Evolutionary conservation across 2,888 invertebrate species (phyloP).

Genomic region (Trichacis sp.): DNA sequence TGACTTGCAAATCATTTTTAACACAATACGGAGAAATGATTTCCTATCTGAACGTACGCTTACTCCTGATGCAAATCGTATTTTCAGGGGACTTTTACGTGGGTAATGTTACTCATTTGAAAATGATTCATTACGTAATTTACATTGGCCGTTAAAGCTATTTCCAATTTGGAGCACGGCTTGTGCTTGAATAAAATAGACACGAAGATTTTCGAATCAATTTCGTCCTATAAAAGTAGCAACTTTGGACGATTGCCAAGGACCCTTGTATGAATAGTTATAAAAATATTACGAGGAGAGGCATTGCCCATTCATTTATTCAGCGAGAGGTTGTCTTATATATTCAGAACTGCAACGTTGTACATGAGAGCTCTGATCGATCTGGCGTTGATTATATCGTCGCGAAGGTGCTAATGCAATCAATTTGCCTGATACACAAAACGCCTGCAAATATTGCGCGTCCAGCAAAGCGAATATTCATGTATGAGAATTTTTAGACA

Average conservation of each 20-base stretch:
- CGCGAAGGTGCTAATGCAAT: too few relatives aligned
- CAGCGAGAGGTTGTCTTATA: constrained; percentile 11
- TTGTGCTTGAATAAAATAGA: constrained; percentile 36
- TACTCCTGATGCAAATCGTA: too few relatives aligned
- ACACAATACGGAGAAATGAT: too few relatives aligned
- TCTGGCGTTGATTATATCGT: not conserved
- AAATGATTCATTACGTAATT: constrained; percentile 28
- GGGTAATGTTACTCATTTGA: not conserved
- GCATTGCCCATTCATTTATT: constrained; percentile 38
- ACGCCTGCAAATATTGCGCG: too few relatives aligned
- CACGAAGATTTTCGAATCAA: constrained; percentile 30
- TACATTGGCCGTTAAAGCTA: constrained; percentile 30
- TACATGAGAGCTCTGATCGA: constrained; percentile 5
- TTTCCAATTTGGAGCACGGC: constrained; percentile 26
- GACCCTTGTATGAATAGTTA: constrained; percentile 29
- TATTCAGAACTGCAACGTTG: constrained; percentile 2
- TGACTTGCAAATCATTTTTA: too few relatives aligned
- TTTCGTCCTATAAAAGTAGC: constrained; percentile 31
- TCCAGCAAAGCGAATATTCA: too few relatives aligned
- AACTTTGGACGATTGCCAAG: constrained; percentile 30
- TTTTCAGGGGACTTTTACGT: too few relatives aligned
- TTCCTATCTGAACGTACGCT: too few relatives aligned
- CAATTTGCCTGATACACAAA: too few relatives aligned
- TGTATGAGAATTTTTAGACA: too few relatives aligned
- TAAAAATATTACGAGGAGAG: constrained; percentile 27